Evolutionary conservation across 2,797 vertebrate species (phyloP).

Genomic region (Pseudopleuronectes americanus): DNA sequence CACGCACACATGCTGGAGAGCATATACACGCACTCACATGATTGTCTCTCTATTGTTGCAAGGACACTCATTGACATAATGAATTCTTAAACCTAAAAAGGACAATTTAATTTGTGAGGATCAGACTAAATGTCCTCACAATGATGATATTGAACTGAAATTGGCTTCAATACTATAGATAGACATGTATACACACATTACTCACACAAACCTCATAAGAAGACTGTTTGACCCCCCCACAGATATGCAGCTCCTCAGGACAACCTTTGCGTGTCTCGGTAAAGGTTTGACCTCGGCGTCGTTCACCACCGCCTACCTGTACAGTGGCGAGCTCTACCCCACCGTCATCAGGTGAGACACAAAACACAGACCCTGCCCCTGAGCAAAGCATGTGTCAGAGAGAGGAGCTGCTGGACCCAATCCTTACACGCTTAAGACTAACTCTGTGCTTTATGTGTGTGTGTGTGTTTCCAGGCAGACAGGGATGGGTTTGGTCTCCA

Average conservation of each 20-base stretch:
- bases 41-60: too few relatives aligned
- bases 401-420: background rate
- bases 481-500: constrained; percentile 90
- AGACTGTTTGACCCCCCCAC: background rate
- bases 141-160: too few relatives aligned
- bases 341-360: constrained; percentile 86
- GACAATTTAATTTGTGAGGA: too few relatives aligned
- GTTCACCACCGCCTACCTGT: constrained; percentile 88
- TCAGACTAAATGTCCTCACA: too few relatives aligned
- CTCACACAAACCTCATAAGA: too few relatives aligned
- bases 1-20: too few relatives aligned
- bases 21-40: too few relatives aligned
- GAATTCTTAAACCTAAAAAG: too few relatives aligned
- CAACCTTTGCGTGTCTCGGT: constrained; percentile 84
- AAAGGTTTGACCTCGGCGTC: constrained; percentile 88
- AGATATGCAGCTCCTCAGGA: constrained; percentile 84
- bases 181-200: too few relatives aligned
- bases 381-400: background rate
- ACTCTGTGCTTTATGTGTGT: background rate
- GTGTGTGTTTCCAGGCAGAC: constrained; percentile 86
- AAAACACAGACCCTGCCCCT: background rate
- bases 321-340: constrained; percentile 89
- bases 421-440: too few relatives aligned
- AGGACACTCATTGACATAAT: too few relatives aligned
- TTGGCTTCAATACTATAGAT: too few relatives aligned